A percentile compares a stretch with the other conserved stretches of the same genome.
These are phyloP conservation scores for Trinorchestia longiramus DNA, from an alignment of 1,140 invertebrate genomes.

Conservation along the genomic window DNA sequence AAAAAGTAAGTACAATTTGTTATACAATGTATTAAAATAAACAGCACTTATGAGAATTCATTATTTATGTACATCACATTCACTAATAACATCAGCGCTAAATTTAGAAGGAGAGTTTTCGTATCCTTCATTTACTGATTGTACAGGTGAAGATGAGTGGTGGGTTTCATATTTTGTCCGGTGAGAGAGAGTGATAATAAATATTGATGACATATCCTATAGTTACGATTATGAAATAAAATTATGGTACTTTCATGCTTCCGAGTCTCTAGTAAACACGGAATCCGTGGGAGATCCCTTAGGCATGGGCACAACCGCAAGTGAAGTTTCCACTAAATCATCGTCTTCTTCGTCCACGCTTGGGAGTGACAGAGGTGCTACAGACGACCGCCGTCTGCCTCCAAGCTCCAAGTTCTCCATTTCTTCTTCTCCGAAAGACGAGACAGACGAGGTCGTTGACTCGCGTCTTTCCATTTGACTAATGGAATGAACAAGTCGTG, in stretches of 20 bases:
- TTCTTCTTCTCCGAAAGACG: slow-evolving; percentile 57
- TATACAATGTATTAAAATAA: too few species aligned
- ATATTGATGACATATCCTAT: background rate
- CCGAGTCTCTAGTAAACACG: slow-evolving; percentile 28
- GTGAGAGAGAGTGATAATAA: background rate
- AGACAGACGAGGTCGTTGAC: slow-evolving; percentile 59
- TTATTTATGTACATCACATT: too few species aligned
- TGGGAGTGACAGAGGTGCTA: slow-evolving; percentile 57
- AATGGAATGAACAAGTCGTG: slow-evolving; percentile 60
- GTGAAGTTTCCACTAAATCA: background rate
- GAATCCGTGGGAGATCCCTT: slow-evolving; percentile 35
- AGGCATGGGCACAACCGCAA: background rate
- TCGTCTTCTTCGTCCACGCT: slow-evolving; percentile 64
- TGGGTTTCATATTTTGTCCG: too few species aligned
- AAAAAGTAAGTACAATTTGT: too few species aligned
- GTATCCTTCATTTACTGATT: too few species aligned
- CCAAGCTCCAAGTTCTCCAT: slow-evolving; percentile 57
- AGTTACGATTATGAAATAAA: background rate
- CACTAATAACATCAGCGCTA: too few species aligned
- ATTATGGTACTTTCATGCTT: background rate
- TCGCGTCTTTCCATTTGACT: slow-evolving; percentile 61
- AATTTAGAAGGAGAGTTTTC: too few species aligned
- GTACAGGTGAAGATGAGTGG: too few species aligned
- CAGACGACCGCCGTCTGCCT: slow-evolving; percentile 57
- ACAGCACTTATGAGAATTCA: too few species aligned